Conservation (phyloP, 2,888 invertebrate genomes). For the Cephonodes hylas region DNA sequence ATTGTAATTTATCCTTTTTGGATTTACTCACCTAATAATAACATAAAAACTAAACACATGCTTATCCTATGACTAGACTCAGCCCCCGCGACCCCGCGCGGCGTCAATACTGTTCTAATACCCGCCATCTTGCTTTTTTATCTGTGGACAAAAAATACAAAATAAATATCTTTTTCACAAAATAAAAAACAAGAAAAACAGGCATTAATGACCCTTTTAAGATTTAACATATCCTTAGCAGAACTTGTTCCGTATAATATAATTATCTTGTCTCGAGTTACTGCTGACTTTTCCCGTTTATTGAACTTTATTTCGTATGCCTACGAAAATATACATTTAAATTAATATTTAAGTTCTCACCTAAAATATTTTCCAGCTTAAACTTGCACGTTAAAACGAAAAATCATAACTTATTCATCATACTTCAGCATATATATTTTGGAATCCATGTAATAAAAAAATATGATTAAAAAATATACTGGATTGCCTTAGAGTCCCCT, state of each 20-base stretch:
- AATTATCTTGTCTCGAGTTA: neutral
- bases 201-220: neutral
- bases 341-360: too few species aligned
- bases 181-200: neutral
- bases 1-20: neutral
- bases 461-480: too few species aligned
- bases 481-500: too few species aligned
- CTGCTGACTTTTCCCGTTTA: neutral
- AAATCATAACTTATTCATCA: too few species aligned
- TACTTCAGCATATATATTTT: too few species aligned
- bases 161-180: neutral
- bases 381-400: too few species aligned
- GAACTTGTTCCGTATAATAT: neutral
- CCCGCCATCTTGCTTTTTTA: slow-evolving; percentile 54
- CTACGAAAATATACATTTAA: too few species aligned
- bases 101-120: slow-evolving; percentile 43
- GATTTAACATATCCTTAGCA: neutral
- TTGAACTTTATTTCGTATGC: too few species aligned
- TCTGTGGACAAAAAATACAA: slow-evolving; percentile 49
- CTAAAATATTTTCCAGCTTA: too few species aligned
- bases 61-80: slow-evolving; percentile 69
- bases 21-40: slow-evolving; percentile 61
- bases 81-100: slow-evolving; percentile 36
- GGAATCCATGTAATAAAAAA: too few species aligned
- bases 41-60: slow-evolving; percentile 51